Evolutionary conservation across 1,140 invertebrate genomes (phyloP).

Genomic region (Diprion similis): DNA sequence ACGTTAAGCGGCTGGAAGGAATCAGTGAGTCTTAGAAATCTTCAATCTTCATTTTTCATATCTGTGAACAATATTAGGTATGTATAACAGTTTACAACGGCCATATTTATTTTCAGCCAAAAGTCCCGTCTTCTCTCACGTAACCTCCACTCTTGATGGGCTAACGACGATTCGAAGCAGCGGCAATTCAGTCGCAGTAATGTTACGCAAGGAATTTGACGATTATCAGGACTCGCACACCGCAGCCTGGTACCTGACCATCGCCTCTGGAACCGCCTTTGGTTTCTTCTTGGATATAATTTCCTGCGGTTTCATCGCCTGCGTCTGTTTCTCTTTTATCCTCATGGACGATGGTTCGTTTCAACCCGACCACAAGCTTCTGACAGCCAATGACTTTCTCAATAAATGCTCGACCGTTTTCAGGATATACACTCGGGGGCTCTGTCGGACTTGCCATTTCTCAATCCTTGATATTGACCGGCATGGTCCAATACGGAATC

Average conservation of each 20-base stretch:
- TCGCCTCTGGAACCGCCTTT: slow-evolving; percentile 65
- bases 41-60: not conserved
- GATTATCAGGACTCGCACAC: slow-evolving; percentile 71
- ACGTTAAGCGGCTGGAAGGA: slow-evolving; percentile 66
- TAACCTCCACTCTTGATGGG: slow-evolving; percentile 80
- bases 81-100: no score
- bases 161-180: slow-evolving; percentile 82
- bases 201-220: slow-evolving; percentile 77
- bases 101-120: slow-evolving; percentile 60
- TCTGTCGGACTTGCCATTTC: slow-evolving; percentile 85
- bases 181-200: slow-evolving; percentile 62
- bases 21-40: slow-evolving; percentile 48
- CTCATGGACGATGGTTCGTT: slow-evolving; percentile 44
- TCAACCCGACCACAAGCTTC: not conserved
- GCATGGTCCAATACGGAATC: slow-evolving; percentile 85
- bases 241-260: slow-evolving; percentile 68
- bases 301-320: slow-evolving; percentile 38
- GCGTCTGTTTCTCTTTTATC: slow-evolving; percentile 55
- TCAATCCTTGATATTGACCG: slow-evolving; percentile 79
- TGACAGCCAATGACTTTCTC: no score
- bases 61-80: no score
- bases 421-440: slow-evolving; percentile 59
- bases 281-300: slow-evolving; percentile 51
- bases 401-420: not conserved
- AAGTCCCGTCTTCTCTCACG: slow-evolving; percentile 84